Evolutionary conservation across 1,140 invertebrate genomes (phyloP).

Genomic region (Apis florea): DNA sequence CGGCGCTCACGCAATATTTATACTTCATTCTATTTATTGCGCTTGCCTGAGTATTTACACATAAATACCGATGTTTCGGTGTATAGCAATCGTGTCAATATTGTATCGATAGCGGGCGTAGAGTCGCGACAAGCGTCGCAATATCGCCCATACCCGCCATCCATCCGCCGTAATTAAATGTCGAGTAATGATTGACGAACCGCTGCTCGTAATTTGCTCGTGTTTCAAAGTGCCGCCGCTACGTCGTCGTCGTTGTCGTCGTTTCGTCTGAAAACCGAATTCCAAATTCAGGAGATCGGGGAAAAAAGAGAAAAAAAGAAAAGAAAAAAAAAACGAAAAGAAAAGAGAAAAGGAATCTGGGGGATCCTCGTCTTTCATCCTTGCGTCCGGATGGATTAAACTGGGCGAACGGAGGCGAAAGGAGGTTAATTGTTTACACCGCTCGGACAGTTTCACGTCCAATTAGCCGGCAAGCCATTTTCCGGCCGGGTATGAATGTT

Average conservation of each 20-base stretch:
- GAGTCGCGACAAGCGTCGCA: conserved; percentile 31
- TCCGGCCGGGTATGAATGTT: background rate
- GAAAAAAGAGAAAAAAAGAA: background rate
- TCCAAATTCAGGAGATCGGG: background rate
- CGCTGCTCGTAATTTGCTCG: background rate
- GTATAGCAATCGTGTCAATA: conserved; percentile 41
- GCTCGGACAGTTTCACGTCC: conserved; percentile 22
- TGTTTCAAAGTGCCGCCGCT: background rate
- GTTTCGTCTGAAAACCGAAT: background rate
- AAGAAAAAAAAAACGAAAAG: no score
- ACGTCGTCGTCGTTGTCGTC: no score
- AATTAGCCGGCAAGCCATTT: conserved; percentile 22
- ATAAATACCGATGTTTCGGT: conserved; percentile 43
- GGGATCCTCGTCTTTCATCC: conserved; percentile 21
- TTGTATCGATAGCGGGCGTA: conserved; percentile 27
- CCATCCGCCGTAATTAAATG: conserved; percentile 41
- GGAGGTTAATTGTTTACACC: conserved; percentile 25
- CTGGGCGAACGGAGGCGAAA: background rate
- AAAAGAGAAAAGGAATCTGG: background rate
- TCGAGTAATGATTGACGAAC: conserved; percentile 41
- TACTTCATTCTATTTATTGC: conserved; percentile 46
- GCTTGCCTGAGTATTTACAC: conserved; percentile 32
- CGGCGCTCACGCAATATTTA: conserved; percentile 32
- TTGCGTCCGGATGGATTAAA: conserved; percentile 4
- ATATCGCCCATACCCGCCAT: conserved; percentile 22